Percentiles rank a stretch among this genome's conserved stretches.
These are phyloP conservation scores for Aethes cnicana DNA, from an alignment of 2,888 invertebrate species.

Conservation along the genomic window DNA sequence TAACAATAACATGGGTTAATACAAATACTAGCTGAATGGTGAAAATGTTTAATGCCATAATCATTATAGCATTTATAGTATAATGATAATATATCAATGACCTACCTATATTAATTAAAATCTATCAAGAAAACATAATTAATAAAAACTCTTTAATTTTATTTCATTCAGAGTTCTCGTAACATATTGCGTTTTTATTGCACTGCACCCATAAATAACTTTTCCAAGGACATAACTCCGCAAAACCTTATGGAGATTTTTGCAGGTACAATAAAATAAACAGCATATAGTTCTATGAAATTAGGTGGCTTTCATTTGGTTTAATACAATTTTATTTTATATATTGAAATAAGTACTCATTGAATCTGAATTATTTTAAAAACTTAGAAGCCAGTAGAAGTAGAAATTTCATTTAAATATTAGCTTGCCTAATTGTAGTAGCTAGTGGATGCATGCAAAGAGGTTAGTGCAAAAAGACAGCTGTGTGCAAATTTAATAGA, in stretches of 20 bases:
- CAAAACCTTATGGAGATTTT: slow-evolving; percentile 47
- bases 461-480: slow-evolving; percentile 74
- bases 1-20: slow-evolving; percentile 34
- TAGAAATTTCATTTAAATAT: slow-evolving; percentile 56
- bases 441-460: slow-evolving; percentile 72
- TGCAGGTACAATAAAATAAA: slow-evolving; percentile 3
- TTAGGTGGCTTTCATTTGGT: too few species aligned
- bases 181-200: slow-evolving; percentile 51
- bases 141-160: slow-evolving; percentile 17
- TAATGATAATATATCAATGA: slow-evolving; percentile 37
- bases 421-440: slow-evolving; percentile 67
- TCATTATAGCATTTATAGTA: too few species aligned
- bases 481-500: slow-evolving; percentile 51
- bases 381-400: slow-evolving; percentile 65
- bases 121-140: slow-evolving; percentile 28
- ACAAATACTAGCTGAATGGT: slow-evolving; percentile 57
- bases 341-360: slow-evolving; percentile 36
- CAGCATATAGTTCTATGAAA: slow-evolving; percentile 11
- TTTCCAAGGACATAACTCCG: too few species aligned
- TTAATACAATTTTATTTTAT: slow-evolving; percentile 6
- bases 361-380: slow-evolving; percentile 31
- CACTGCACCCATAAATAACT: slow-evolving; percentile 61
- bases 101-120: slow-evolving; percentile 36
- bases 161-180: slow-evolving; percentile 12
- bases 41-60: slow-evolving; percentile 49